Conservation (phyloP, 2,888 invertebrate genomes). For the Cancer borealis region DNA sequence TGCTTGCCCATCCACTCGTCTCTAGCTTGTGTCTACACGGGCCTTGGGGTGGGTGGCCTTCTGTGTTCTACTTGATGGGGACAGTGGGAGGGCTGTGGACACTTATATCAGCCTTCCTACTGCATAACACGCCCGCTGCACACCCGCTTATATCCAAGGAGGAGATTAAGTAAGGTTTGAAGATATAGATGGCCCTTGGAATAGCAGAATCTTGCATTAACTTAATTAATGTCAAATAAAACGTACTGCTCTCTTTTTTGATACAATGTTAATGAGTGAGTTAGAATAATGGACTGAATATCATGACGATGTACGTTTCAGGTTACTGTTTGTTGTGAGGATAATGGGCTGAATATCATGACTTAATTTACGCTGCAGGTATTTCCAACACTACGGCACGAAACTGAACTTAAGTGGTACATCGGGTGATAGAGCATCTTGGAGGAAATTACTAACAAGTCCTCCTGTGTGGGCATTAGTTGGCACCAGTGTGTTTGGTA, state of each 20-base stretch:
- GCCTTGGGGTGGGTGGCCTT: conserved; percentile 83
- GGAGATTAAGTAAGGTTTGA: conserved; percentile 78
- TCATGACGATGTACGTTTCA: no score
- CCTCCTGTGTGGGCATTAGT: conserved; percentile 79
- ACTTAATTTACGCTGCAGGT: not conserved
- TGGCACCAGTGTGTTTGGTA: conserved; percentile 52
- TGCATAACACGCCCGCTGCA: conserved; percentile 82
- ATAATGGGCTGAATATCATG: no score
- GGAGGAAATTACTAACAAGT: conserved; percentile 81
- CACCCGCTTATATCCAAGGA: conserved; percentile 82
- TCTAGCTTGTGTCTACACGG: conserved; percentile 83
- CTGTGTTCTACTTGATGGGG: conserved; percentile 83
- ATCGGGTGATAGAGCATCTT: conserved; percentile 80
- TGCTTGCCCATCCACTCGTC: conserved; percentile 83
- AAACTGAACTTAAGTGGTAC: not conserved
- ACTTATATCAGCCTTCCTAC: conserved; percentile 80
- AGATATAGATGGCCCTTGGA: not conserved
- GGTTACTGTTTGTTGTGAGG: not conserved
- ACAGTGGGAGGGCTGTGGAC: conserved; percentile 81
- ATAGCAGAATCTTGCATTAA: no score
- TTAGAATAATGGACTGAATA: no score
- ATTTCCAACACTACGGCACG: conserved; percentile 26
- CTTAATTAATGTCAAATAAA: no score
- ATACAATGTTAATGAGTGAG: no score
- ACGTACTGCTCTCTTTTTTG: no score